Conservation (phyloP, 2,797 vertebrate genomes). For the Syndactyla subalaris region DNA sequence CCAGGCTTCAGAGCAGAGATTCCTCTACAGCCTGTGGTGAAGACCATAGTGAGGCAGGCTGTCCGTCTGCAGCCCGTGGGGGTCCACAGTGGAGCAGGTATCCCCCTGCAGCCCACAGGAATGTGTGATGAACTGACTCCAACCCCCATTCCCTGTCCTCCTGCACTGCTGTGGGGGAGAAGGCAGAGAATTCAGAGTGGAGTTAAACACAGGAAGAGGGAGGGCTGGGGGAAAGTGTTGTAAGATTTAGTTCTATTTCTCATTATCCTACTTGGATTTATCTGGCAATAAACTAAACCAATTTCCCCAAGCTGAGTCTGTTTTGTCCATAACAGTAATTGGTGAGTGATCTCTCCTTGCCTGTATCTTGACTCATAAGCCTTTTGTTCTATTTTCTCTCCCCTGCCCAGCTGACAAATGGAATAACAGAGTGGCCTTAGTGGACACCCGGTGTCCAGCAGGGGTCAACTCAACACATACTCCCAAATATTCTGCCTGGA, state of each 20-base stretch:
- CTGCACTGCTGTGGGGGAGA: neutral
- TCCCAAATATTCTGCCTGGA: neutral
- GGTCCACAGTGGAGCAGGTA: neutral
- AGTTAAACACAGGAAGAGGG: neutral
- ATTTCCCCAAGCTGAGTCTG: accelerated
- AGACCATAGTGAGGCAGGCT: neutral
- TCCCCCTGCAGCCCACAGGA: neutral
- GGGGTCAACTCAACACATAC: neutral
- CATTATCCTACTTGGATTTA: neutral
- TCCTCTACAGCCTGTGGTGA: accelerated
- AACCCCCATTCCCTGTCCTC: neutral
- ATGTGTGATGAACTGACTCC: neutral
- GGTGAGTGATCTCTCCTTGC: neutral
- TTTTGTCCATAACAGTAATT: accelerated
- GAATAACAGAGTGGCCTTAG: neutral
- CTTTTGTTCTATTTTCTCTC: neutral
- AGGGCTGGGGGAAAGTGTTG: neutral
- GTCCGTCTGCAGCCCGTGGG: neutral
- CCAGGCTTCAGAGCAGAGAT: neutral
- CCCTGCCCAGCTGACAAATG: neutral
- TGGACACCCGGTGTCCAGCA: neutral
- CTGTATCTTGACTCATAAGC: accelerated
- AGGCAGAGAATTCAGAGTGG: neutral
- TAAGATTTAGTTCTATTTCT: neutral
- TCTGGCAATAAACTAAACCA: neutral